These are phyloP conservation scores for Drosophila merina DNA, from an alignment of 2,888 invertebrate species.

Conservation along the genomic window DNA sequence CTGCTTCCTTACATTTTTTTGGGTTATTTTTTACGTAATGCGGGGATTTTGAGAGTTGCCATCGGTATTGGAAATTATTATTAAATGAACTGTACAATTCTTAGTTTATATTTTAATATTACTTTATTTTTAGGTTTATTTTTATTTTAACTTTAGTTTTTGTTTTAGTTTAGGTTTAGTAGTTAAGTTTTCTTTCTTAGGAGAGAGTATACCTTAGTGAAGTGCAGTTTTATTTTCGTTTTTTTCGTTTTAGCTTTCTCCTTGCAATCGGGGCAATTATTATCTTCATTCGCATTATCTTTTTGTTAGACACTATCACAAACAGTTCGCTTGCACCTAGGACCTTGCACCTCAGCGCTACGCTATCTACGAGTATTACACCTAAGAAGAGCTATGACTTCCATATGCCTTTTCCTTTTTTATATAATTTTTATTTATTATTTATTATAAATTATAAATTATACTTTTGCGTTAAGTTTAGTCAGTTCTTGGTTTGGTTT, in stretches of 20 bases:
- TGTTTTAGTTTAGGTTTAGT: constrained; percentile 11
- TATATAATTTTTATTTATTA: too few relatives aligned
- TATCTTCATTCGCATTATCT: constrained; percentile 78
- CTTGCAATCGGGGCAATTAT: constrained; percentile 61
- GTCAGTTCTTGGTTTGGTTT: constrained; percentile 71
- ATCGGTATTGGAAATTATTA: constrained; percentile 12
- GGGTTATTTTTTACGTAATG: constrained; percentile 44
- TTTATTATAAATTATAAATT: constrained; percentile 7
- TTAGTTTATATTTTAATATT: neutral
- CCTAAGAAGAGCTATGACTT: constrained; percentile 18
- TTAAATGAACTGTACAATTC: constrained; percentile 46
- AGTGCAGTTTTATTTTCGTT: constrained; percentile 34
- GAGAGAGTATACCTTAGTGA: constrained; percentile 65
- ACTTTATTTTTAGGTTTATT: constrained; percentile 29
- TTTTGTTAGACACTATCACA: constrained; percentile 83
- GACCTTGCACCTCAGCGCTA: constrained; percentile 40
- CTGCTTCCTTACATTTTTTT: constrained; percentile 31
- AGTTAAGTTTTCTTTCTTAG: constrained; percentile 65
- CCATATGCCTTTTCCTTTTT: constrained; percentile 5
- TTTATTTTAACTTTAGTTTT: constrained; percentile 28
- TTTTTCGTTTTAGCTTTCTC: constrained; percentile 27
- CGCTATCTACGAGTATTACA: constrained; percentile 35
- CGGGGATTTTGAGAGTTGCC: constrained; percentile 70
- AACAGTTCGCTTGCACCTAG: constrained; percentile 71
- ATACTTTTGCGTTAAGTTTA: constrained; percentile 61